phyloP scores from a whole-genome alignment of 2,888 invertebrate species.

The Hypomecis atomaria region DNA sequence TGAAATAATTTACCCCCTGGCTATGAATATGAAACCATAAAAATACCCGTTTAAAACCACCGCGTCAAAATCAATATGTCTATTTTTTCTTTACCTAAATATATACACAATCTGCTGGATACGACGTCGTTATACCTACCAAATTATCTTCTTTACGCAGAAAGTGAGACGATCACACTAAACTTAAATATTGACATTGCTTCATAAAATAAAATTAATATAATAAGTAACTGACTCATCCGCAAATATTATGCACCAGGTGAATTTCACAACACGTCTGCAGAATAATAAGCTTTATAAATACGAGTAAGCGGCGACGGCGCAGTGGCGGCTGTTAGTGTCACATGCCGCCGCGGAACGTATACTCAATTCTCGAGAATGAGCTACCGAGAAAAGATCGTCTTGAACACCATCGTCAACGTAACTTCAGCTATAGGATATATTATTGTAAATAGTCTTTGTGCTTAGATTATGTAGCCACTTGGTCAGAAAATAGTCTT shows the following conservation, averaged over 20 bases:
- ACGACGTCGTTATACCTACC: neutral
- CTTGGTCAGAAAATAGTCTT: too few relatives aligned
- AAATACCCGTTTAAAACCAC: neutral
- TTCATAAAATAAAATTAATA: neutral
- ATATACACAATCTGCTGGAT: neutral
- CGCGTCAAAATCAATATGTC: neutral
- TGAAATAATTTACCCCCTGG: too few relatives aligned
- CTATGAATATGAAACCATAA: too few relatives aligned
- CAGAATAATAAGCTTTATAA: neutral
- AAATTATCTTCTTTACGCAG: conserved; percentile 3
- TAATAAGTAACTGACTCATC: neutral
- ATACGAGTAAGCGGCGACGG: neutral
- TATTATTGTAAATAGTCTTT: too few relatives aligned
- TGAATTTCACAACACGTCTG: neutral
- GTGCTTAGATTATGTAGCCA: too few relatives aligned
- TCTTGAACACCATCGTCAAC: too few relatives aligned
- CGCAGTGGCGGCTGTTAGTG: neutral
- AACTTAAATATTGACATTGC: too few relatives aligned
- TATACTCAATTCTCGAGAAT: too few relatives aligned
- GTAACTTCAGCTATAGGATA: too few relatives aligned
- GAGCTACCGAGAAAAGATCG: too few relatives aligned
- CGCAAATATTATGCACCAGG: conserved; percentile 1
- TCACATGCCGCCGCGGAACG: too few relatives aligned
- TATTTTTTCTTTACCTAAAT: neutral
- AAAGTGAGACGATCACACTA: conserved; percentile 1